These are phyloP conservation scores for Cheilosia soror DNA, from an alignment of 2,888 invertebrate genomes.

Conservation along the genomic window DNA sequence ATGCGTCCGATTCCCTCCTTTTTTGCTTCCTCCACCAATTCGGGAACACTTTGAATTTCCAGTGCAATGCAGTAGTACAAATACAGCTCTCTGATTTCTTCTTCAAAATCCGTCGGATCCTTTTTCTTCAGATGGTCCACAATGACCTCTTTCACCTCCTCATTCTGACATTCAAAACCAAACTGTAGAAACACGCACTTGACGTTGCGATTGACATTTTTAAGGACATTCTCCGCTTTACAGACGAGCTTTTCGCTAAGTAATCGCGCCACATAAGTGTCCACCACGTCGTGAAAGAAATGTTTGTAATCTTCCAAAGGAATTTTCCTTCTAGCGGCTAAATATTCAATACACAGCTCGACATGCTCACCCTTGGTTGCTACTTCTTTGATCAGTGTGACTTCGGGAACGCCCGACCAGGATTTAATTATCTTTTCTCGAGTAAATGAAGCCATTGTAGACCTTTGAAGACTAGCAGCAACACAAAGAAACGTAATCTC, in stretches of 20 bases:
- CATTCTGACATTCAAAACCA: constrained; percentile 86
- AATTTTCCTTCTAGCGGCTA: constrained; percentile 78
- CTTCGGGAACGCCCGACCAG: constrained; percentile 81
- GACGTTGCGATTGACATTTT: constrained; percentile 81
- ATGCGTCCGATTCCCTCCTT: constrained; percentile 77
- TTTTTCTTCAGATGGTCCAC: constrained; percentile 87
- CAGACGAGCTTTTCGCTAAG: constrained; percentile 81
- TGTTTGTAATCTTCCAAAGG: constrained; percentile 78
- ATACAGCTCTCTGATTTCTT: constrained; percentile 78
- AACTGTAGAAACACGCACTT: constrained; percentile 83
- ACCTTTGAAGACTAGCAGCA: neutral
- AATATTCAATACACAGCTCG: constrained; percentile 81
- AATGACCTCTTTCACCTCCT: constrained; percentile 87
- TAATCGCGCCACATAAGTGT: constrained; percentile 81
- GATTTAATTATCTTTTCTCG: constrained; percentile 81
- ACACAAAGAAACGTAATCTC: constrained; percentile 46
- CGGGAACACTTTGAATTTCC: constrained; percentile 78
- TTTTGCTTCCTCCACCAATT: constrained; percentile 67
- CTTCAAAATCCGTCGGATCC: constrained; percentile 80
- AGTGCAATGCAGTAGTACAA: constrained; percentile 81
- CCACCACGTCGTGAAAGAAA: constrained; percentile 82
- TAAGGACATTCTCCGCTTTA: constrained; percentile 81
- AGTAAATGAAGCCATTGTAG: constrained; percentile 65
- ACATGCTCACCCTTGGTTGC: constrained; percentile 83
- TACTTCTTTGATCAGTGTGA: constrained; percentile 81